Conservation (phyloP, 2,888 invertebrate genomes). For the Brachyptera risi region DNA sequence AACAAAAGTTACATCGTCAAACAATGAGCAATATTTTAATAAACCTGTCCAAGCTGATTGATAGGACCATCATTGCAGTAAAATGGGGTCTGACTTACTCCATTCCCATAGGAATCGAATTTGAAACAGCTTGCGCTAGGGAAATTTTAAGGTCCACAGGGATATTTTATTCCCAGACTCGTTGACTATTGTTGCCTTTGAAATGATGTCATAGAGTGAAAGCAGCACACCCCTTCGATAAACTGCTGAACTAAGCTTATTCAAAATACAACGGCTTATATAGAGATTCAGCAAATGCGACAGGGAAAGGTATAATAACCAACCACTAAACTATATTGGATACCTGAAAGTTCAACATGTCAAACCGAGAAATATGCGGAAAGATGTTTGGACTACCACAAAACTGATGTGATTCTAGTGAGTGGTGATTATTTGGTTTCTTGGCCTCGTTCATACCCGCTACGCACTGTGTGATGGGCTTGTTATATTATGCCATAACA, state of each 20-base stretch:
- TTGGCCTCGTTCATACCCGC: too few species aligned
- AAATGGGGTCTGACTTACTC: neutral
- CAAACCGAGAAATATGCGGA: too few species aligned
- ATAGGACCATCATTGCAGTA: neutral
- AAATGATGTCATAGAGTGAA: constrained; percentile 20
- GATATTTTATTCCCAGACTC: constrained; percentile 15
- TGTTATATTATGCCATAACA: too few species aligned
- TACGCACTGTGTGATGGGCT: too few species aligned
- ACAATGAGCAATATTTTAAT: too few species aligned
- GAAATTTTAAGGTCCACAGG: constrained; percentile 20
- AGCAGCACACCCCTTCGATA: constrained; percentile 15
- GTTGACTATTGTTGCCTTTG: constrained; percentile 15
- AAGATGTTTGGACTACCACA: too few species aligned
- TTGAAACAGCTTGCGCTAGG: constrained; percentile 20
- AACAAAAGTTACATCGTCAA: too few species aligned
- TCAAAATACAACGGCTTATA: constrained; percentile 8
- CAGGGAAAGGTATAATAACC: neutral
- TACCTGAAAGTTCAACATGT: too few species aligned
- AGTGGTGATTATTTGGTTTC: too few species aligned
- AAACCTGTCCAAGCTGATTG: constrained; percentile 6
- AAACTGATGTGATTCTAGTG: too few species aligned
- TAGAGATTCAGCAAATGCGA: constrained; percentile 18
- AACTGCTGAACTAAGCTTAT: constrained; percentile 21
- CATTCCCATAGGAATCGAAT: constrained; percentile 5
- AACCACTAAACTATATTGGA: too few species aligned